Base-by-base conservation (phyloP, 2,888 invertebrate genomes). In the Nezara viridula region DNA sequence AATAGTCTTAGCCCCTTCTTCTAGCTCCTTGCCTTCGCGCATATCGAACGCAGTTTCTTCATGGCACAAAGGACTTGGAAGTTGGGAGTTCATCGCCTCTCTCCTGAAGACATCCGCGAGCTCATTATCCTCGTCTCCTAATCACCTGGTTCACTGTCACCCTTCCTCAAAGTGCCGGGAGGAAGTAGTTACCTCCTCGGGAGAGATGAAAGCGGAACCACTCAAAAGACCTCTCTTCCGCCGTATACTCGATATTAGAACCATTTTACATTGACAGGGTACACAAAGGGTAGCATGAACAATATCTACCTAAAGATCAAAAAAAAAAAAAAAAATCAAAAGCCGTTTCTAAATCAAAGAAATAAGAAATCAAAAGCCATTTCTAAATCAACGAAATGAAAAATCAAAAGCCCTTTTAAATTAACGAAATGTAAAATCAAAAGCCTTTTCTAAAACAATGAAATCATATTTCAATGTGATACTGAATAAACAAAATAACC, bases 1-100 rank as follows among this genome's bases (percentile, higher is more conserved):
- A 90, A 90, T 90, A 89, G 90, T n/a, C 86, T 55, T 66, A 16
- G 24, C 73, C 40, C 37, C 40, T 85, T 86, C 86, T 85, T 86
- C 87, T 81, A 40, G 73, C 16, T 44, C 77, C 86, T 85, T 40
- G 86, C 40, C 44, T n/a, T 16, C n/a, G n/a, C 10, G 55, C 5
- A 12, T 81, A 81, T 81, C 81, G 81, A 81, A 37, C 66, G 66
- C 32, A 37, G 66, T 47, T 81, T 81, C 81, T 81, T 81, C 81
- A 40, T 2, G 40, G 7, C 81, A 81, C 81, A 81, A 81, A 81
- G 81, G 81, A 10, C 81, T 44, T 24, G 81, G 81, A 47, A 40
- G 44, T 47, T 47, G 81, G 77, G 81, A 32, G 52, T 27, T 44
- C 85, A 47, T 85, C 85, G 47, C 85, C 85, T 40, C 44, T 44